phyloP scores from a whole-genome alignment of 2,888 invertebrate species.

The Tinea pellionella region DNA sequence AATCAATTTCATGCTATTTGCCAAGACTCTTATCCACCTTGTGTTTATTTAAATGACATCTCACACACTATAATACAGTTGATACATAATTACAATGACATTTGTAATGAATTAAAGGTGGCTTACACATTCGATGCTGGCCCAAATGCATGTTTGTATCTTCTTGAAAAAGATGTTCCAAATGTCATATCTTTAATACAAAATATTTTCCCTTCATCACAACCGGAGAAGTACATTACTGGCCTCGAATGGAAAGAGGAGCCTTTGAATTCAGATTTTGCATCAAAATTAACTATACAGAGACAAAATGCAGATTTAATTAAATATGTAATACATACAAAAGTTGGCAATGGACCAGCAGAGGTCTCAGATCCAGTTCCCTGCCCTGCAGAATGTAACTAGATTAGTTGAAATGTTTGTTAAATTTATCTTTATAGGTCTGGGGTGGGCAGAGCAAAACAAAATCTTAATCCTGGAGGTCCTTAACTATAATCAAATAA shows the following conservation, averaged over 20 bases:
- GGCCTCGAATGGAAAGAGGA: constrained; percentile 26
- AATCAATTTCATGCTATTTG: constrained; percentile 97
- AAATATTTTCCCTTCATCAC: constrained; percentile 76
- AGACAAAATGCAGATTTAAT: constrained; percentile 58
- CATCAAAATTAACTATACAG: not conserved
- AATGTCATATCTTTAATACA: constrained; percentile 76
- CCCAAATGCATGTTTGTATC: constrained; percentile 92
- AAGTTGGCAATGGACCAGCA: constrained; percentile 83
- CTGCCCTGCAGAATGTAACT: not conserved
- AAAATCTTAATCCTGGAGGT: too few relatives aligned
- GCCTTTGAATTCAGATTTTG: not conserved
- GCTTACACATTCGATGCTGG: constrained; percentile 99
- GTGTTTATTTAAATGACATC: constrained; percentile 90
- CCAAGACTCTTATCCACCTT: constrained; percentile 94
- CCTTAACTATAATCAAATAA: too few relatives aligned
- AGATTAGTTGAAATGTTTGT: too few relatives aligned
- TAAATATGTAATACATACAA: constrained; percentile 86
- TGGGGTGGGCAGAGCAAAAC: too few relatives aligned
- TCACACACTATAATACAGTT: constrained; percentile 84
- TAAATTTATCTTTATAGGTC: too few relatives aligned
- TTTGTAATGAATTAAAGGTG: constrained; percentile 73
- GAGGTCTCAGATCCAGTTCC: constrained; percentile 35
- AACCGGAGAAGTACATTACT: constrained; percentile 38
- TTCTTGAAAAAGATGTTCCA: constrained; percentile 80
- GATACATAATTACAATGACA: constrained; percentile 85